phyloP scores from a whole-genome alignment of 1,140 invertebrate genomes.

The Trichoplusia ni region DNA sequence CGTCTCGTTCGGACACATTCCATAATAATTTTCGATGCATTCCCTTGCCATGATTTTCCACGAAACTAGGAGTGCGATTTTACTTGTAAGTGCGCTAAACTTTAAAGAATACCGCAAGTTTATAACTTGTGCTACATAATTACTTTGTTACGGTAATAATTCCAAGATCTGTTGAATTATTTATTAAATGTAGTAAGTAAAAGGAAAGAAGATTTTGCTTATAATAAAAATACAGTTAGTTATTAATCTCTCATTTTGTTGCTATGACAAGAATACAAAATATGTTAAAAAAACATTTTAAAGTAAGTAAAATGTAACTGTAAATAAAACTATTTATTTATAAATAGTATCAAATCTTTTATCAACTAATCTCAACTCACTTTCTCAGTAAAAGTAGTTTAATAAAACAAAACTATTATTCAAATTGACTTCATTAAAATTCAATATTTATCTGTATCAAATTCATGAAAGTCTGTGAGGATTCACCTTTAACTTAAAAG shows the following conservation, averaged over 20 bases:
- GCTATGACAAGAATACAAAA: too few species aligned
- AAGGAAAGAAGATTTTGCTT: too few species aligned
- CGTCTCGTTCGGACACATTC: slow-evolving; percentile 73
- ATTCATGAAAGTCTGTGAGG: slow-evolving; percentile 67
- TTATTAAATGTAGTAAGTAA: too few species aligned
- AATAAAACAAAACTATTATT: not conserved
- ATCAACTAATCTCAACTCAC: not conserved
- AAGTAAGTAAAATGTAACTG: too few species aligned
- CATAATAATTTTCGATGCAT: slow-evolving; percentile 81
- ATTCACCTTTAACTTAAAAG: slow-evolving; percentile 76
- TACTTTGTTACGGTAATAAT: not conserved
- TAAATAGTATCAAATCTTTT: too few species aligned
- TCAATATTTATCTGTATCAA: slow-evolving; percentile 57
- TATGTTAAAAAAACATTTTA: too few species aligned
- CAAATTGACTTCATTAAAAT: slow-evolving; percentile 31
- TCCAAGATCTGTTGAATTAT: not conserved
- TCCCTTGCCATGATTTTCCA: slow-evolving; percentile 80
- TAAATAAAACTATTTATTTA: too few species aligned
- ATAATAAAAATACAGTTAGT: too few species aligned
- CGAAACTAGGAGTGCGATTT: slow-evolving; percentile 59
- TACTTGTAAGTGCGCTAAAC: slow-evolving; percentile 4
- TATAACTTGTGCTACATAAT: not conserved
- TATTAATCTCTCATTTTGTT: too few species aligned
- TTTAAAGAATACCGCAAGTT: slow-evolving; percentile 1
- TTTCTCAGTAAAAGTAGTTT: not conserved